Base-by-base conservation (phyloP, 1,140 invertebrate species). In the Goniozus legneri region DNA sequence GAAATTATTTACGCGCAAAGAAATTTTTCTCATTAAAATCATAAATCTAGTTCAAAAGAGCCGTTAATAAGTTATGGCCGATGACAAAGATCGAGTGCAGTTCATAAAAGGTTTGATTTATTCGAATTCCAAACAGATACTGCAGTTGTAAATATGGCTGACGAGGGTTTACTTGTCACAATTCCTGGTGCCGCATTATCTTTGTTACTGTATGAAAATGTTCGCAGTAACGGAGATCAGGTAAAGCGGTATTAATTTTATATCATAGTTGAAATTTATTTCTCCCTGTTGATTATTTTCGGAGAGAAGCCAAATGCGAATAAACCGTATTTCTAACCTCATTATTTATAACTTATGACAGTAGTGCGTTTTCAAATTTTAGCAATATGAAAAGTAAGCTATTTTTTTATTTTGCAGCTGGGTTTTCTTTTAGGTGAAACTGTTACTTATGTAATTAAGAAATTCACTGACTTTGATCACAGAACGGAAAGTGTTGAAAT, bases 401-500 rank as follows among this genome's bases (percentile, higher is more conserved):
- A n/a, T n/a, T n/a, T 52, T 15, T 47, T 33, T 44, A 50, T 58
- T 46, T 70, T 80, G 34, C 58, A 85, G 83, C 81, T 84, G 64
- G 84, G 84, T 2, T 83, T 85, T 67, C 68, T 85, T 6, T 65
- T 84, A 16, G 84, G 84, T 8, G 79, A 84, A 50, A 73, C 79
- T 2, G 67, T 78, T 16, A 76, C 77, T 19, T 78, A 77, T 65
- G 74, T 82, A 34, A 80, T 78, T n/a, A 83, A 82, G 65, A 81
- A 81, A 34, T 80, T 84, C 55, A 84, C 82, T 7, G 84, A 85
- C 62, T 76, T 77, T 1, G 80, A 83, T 24, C 81, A 77, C 59
- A 78, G 82, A 55, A 76, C 78, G 36, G 75, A 82, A 42, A 69
- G 77, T 12, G 62, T 78, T 8, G 80, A 80, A 54, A 79, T 75